A percentile compares a stretch with the other conserved stretches of the same genome.
phyloP scores from a whole-genome alignment of 2,888 invertebrate species.

The Boloria euphrosyne region DNA sequence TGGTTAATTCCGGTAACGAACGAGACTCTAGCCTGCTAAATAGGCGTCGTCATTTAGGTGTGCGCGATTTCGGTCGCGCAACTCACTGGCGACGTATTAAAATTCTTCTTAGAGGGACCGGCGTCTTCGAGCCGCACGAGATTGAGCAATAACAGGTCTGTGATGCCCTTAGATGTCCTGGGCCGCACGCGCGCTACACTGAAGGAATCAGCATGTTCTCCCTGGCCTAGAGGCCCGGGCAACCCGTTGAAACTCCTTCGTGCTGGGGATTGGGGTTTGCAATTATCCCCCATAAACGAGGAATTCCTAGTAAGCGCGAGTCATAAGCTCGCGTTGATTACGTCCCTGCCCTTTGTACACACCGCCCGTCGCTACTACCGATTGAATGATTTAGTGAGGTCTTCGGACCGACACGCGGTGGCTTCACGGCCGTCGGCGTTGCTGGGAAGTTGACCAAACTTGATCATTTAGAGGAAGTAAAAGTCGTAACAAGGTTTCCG shows the following conservation, averaged over 20 bases:
- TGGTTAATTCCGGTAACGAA: constrained; percentile 89
- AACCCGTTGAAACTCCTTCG: constrained; percentile 86
- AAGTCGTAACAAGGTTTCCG: constrained; percentile 86
- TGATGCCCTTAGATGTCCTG: constrained; percentile 85
- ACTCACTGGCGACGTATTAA: constrained; percentile 53
- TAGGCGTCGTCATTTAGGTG: constrained; percentile 62
- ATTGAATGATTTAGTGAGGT: constrained; percentile 85
- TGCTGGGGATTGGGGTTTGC: constrained; percentile 84
- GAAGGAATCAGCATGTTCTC: constrained; percentile 83
- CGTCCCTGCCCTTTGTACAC: constrained; percentile 86
- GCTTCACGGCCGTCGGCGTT: constrained; percentile 67
- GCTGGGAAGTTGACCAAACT: constrained; percentile 83
- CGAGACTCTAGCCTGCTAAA: constrained; percentile 84
- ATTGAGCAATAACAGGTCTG: constrained; percentile 85
- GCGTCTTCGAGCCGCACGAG: constrained; percentile 82
- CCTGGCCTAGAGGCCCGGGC: constrained; percentile 84
- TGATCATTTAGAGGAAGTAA: constrained; percentile 61
- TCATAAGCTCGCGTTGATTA: constrained; percentile 86
- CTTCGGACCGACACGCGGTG: constrained; percentile 75
- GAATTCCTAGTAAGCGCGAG: constrained; percentile 84
- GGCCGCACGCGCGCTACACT: constrained; percentile 85
- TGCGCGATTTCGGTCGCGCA: constrained; percentile 46
- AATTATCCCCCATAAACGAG: constrained; percentile 56
- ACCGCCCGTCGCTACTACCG: constrained; percentile 88
- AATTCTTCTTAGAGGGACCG: constrained; percentile 83